phyloP scores from a whole-genome alignment of 2,113 vertebrate species.

The Proterorhinus semilunaris region DNA sequence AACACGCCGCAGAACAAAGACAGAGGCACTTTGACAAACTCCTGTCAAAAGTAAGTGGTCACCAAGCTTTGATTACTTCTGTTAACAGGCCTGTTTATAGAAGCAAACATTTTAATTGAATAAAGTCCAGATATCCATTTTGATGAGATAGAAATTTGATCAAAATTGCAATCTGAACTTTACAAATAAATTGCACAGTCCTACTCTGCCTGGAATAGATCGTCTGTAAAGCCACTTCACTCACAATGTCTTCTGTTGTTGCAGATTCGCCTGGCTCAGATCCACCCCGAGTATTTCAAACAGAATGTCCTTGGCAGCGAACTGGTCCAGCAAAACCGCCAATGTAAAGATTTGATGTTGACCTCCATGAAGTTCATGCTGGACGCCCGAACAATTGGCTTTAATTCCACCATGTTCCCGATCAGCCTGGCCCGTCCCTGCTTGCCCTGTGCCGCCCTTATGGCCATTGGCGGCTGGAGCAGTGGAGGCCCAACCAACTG shows the following conservation, averaged over 20 bases:
- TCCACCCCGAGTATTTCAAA: conserved; percentile 2
- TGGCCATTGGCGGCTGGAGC: conserved; percentile 1
- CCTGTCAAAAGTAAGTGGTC: background rate
- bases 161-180: too few relatives aligned
- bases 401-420: background rate
- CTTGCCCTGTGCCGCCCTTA: conserved; percentile 12
- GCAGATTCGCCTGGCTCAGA: conserved; percentile 25
- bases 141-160: too few relatives aligned
- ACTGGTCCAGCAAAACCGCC: background rate
- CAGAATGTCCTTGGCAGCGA: background rate
- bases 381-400: background rate
- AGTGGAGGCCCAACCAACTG: background rate
- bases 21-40: background rate
- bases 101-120: too few relatives aligned
- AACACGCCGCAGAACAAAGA: conserved; percentile 8
- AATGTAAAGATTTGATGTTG: conserved; percentile 6
- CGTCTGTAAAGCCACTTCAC: too few relatives aligned
- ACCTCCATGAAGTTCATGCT: background rate
- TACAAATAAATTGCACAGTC: too few relatives aligned
- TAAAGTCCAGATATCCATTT: too few relatives aligned
- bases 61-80: too few relatives aligned
- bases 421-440: background rate
- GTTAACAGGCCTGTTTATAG: background rate
- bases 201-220: too few relatives aligned
- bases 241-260: too few relatives aligned